A percentile compares a stretch with the other conserved stretches of the same genome.
phyloP scores from a whole-genome alignment of 2,113 vertebrate species.

The Loxodonta africana region DNA sequence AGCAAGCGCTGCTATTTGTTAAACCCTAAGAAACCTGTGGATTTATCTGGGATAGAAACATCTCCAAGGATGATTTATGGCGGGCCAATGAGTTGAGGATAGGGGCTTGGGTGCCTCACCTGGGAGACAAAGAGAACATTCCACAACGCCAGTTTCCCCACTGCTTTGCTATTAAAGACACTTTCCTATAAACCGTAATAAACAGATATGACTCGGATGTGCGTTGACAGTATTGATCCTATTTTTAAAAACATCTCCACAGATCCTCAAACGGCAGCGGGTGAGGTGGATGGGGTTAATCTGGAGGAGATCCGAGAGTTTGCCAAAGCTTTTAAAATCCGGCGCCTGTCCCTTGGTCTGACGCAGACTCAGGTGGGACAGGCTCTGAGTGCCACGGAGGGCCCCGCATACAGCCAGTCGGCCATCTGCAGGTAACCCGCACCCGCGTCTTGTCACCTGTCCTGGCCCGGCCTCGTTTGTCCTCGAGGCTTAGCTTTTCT shows the following conservation, averaged over 20 bases:
- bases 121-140: background rate
- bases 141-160: background rate
- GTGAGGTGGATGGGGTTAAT: slow-evolving; percentile 99
- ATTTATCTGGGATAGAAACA: background rate
- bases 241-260: slow-evolving; percentile 86
- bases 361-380: slow-evolving; percentile 99
- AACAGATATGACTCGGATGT: background rate
- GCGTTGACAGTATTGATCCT: slow-evolving; percentile 74
- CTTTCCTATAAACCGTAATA: background rate
- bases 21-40: background rate
- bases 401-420: slow-evolving; percentile 99
- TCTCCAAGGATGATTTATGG: background rate
- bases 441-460: slow-evolving; percentile 79
- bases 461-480: slow-evolving; percentile 58
- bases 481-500: slow-evolving; percentile 16
- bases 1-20: background rate
- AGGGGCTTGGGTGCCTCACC: background rate
- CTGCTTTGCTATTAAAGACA: rapidly evolving
- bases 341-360: slow-evolving; percentile 98
- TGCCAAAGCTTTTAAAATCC: slow-evolving; percentile 99
- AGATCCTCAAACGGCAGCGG: slow-evolving; percentile 98
- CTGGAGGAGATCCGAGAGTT: slow-evolving; percentile 99
- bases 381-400: slow-evolving; percentile 98
- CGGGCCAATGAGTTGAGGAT: background rate
- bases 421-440: slow-evolving; percentile 99